phyloP scores from a whole-genome alignment of 1,140 invertebrate genomes.

The Nephila pilipes region DNA sequence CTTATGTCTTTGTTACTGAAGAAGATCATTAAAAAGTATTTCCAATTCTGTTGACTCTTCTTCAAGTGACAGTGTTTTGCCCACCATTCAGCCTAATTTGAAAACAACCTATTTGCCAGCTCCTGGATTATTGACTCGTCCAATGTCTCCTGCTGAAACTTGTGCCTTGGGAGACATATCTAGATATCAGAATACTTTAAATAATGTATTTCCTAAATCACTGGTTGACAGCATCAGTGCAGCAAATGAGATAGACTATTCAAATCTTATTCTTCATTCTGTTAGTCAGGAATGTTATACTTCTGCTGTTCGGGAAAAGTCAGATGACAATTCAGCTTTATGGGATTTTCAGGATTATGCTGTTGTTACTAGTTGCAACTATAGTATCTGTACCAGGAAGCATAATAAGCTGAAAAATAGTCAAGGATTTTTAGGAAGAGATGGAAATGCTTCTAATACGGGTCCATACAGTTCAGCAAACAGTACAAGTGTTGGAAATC shows the following conservation, averaged over 20 bases:
- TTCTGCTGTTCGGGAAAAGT: background rate
- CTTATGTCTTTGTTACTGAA: constrained; percentile 95
- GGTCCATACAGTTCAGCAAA: background rate
- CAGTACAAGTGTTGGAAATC: background rate
- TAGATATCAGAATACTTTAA: constrained; percentile 7
- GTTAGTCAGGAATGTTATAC: constrained; percentile 58
- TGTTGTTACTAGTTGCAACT: constrained; percentile 4
- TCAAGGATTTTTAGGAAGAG: background rate
- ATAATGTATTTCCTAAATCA: background rate
- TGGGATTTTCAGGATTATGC: constrained; percentile 70
- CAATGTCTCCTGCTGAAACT: constrained; percentile 62
- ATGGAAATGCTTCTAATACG: background rate
- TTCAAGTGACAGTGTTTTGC: background rate
- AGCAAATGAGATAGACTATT: background rate
- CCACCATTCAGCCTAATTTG: background rate
- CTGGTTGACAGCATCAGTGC: background rate
- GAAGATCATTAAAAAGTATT: constrained; percentile 84
- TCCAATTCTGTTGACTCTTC: background rate
- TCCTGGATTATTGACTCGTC: constrained; percentile 60
- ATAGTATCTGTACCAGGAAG: constrained; percentile 16
- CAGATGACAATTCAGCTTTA: constrained; percentile 37
- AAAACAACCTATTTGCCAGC: constrained; percentile 2
- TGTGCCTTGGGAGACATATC: background rate
- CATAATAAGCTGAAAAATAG: background rate
- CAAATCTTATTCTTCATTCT: constrained; percentile 51